These are phyloP conservation scores for Hiodon alosoides DNA, from an alignment of 2,113 vertebrate species.

Conservation along the genomic window DNA sequence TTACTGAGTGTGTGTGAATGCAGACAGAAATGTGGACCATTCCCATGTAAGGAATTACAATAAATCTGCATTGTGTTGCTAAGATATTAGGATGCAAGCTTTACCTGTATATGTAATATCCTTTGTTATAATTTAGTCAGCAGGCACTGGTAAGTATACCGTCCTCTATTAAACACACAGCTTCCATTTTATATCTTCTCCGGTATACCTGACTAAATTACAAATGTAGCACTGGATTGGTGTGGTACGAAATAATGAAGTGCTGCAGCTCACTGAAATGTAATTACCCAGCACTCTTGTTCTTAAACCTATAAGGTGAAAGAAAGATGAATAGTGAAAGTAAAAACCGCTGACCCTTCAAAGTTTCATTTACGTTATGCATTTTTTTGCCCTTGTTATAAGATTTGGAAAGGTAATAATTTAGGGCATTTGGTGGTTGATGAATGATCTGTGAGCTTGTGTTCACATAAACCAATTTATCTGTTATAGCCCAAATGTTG, in stretches of 20 bases:
- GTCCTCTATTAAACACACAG: slow-evolving; percentile 42
- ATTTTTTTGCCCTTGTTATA: slow-evolving; percentile 79
- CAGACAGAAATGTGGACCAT: neutral
- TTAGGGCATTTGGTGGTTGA: slow-evolving; percentile 95
- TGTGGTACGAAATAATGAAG: slow-evolving; percentile 90
- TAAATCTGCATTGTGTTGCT: neutral
- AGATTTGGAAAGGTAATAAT: slow-evolving; percentile 97
- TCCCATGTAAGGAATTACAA: neutral
- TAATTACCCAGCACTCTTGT: slow-evolving; percentile 97
- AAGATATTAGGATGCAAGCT: neutral
- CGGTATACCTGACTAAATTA: slow-evolving; percentile 81
- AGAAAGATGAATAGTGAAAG: slow-evolving; percentile 96
- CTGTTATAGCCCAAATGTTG: slow-evolving; percentile 84
- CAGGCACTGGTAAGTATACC: slow-evolving; percentile 14
- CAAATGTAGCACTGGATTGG: slow-evolving; percentile 84
- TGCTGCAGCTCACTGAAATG: slow-evolving; percentile 90
- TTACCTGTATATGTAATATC: slow-evolving; percentile 14
- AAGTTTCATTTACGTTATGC: slow-evolving; percentile 96
- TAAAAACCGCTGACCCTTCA: slow-evolving; percentile 96
- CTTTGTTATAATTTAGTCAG: slow-evolving; percentile 5
- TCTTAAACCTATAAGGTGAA: slow-evolving; percentile 87
- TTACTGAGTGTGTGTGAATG: too few relatives aligned
- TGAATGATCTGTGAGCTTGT: slow-evolving; percentile 97
- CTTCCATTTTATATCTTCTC: slow-evolving; percentile 62
- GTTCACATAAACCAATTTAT: slow-evolving; percentile 85